phyloP scores from a whole-genome alignment of 2,888 invertebrate species.

The Hoplodrina blanda region DNA sequence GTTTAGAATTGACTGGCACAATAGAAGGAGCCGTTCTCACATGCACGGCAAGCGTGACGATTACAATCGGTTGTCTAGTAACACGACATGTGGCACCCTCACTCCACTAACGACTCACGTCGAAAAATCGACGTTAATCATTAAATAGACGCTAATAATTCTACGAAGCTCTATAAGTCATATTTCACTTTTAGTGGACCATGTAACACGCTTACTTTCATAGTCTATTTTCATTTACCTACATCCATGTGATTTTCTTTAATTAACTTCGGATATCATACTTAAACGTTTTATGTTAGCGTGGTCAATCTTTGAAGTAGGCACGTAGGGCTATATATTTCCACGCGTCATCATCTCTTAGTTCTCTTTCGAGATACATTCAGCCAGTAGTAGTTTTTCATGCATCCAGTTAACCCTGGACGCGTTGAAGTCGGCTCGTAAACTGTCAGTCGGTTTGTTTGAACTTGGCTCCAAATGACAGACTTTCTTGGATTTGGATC shows the following conservation, averaged over 20 bases:
- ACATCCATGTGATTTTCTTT: conserved; percentile 5
- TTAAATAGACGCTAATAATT: conserved; percentile 38
- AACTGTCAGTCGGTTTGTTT: background rate
- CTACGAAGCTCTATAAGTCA: conserved; percentile 37
- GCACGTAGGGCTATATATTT: too few relatives aligned
- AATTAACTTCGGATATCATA: background rate
- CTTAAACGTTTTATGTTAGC: background rate
- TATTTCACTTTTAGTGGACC: conserved; percentile 23
- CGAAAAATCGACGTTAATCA: conserved; percentile 60
- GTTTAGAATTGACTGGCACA: conserved; percentile 71
- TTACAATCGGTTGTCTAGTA: conserved; percentile 65
- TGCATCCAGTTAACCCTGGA: background rate
- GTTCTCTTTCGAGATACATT: background rate
- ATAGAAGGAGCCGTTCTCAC: conserved; percentile 68
- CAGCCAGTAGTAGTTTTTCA: background rate
- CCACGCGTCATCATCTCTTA: background rate
- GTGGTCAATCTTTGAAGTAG: too few relatives aligned
- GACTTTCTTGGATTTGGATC: background rate
- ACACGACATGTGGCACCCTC: conserved; percentile 70
- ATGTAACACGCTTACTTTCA: conserved; percentile 3
- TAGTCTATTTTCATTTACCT: conserved; percentile 15
- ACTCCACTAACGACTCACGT: conserved; percentile 68
- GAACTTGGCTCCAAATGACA: background rate
- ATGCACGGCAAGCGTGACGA: conserved; percentile 63
- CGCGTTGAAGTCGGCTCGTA: background rate